Evolutionary conservation across 2,113 vertebrate species (phyloP).

Genomic region (Lophotis ruficrista): DNA sequence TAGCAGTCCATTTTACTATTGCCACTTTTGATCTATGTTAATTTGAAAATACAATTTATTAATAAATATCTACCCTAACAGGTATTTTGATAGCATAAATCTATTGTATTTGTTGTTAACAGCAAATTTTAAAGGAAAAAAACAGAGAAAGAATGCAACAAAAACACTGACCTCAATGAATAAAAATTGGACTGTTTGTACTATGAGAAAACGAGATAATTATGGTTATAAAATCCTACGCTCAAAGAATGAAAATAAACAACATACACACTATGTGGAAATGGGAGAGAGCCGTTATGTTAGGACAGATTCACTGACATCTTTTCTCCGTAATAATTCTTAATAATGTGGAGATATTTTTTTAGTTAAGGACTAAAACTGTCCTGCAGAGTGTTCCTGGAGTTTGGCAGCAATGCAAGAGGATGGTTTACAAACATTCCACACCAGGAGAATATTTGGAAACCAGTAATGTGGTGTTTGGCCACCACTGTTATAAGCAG

Average conservation of each 20-base stretch:
- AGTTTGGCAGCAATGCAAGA: background rate
- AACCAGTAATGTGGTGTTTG: background rate
- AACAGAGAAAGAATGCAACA: background rate
- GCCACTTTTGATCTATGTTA: background rate
- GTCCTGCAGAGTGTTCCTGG: background rate
- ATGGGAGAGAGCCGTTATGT: background rate
- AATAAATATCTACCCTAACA: background rate
- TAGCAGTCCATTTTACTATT: background rate
- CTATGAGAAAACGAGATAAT: slow-evolving; percentile 41
- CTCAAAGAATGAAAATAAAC: slow-evolving; percentile 28
- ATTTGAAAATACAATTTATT: background rate
- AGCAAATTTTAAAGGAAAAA: background rate
- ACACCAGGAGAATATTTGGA: background rate
- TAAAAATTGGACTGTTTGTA: slow-evolving; percentile 10
- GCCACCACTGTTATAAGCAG: background rate
- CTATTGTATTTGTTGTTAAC: background rate
- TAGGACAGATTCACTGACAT: background rate
- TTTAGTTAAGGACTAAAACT: background rate
- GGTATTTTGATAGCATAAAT: background rate
- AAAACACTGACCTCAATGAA: background rate
- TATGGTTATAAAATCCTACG: slow-evolving; percentile 1
- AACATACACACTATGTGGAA: background rate
- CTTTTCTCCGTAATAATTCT: background rate
- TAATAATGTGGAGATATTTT: background rate
- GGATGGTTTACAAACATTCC: background rate